Base-by-base conservation (phyloP, 2,888 invertebrate genomes). In the Cataglyphis rosenhaueri region DNA sequence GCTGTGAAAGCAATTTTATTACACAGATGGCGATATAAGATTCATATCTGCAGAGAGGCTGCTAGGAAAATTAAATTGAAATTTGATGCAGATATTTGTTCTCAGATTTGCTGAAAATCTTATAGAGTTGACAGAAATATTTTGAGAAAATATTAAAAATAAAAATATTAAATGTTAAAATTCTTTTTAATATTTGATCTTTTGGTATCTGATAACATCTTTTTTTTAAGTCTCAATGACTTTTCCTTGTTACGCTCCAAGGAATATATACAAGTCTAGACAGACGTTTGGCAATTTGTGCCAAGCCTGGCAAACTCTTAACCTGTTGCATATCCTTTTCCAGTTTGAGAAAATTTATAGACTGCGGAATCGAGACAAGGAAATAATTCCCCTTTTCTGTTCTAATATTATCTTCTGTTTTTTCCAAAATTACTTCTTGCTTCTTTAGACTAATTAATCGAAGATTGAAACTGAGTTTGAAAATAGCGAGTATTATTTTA, bases 271-370 rank as follows among this genome's bases (percentile, higher is more conserved):
- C 18, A 21, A 44, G 41, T 68, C 78, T 68, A 78, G 78, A 78
- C 78, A 57, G 57, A 78, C 78, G 29, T 55, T 55, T n/a, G 32
- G 57, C 41, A 29, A 57, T 78, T 68, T 59, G 55, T 84, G 86
- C 76, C 86, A 78, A 86, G 68, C 68, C 57, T 55, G 29, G 35
- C 52, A 64, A 81, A 68, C 61, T 48, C 38, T 78, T 82, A 75
- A 88, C 86, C 84, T 86, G 88, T 88, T 88, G 88, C 86, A 75
- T 74, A 29, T 29, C 18, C n/a, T 83, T 81, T 73, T 76, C 35
- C 32, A 57, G 25, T 48, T 70, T 55, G 18, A 57, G 38, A n/a
- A 79, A 81, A 83, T 83, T 62, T 62, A 62, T 64, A 48, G 41
- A 35, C 32, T 35, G 29, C 18, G 29, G n/a, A 29, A 57, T 78